These are phyloP conservation scores for Malurus splendens DNA, from an alignment of 2,797 vertebrate species.

Conservation along the genomic window DNA sequence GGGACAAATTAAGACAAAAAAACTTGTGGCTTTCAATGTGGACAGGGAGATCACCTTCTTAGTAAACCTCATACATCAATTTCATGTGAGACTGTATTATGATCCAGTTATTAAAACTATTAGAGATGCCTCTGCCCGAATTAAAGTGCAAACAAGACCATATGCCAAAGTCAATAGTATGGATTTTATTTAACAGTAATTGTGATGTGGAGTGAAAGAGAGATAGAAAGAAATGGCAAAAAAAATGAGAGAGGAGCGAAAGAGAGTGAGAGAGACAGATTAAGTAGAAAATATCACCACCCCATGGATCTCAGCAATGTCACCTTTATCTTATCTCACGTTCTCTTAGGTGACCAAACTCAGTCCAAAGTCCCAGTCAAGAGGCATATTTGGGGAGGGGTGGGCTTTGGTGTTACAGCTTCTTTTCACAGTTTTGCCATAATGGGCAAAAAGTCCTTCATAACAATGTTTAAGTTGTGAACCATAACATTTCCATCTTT, in stretches of 20 bases:
- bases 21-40: accelerated
- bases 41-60: not conserved
- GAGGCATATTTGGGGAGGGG: not conserved
- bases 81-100: not conserved
- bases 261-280: not conserved
- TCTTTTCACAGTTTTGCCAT: not conserved
- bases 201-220: not conserved
- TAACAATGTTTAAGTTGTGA: not conserved
- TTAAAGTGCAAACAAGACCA: not conserved
- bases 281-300: not conserved
- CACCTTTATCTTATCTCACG: not conserved
- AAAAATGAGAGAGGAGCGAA: not conserved
- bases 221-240: not conserved
- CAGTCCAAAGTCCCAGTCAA: not conserved
- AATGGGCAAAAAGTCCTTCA: not conserved
- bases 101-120: not conserved
- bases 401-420: not conserved
- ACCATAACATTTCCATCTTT: not conserved
- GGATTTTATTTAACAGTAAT: not conserved
- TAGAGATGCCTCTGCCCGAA: not conserved
- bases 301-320: not conserved
- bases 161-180: not conserved
- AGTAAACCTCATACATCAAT: not conserved
- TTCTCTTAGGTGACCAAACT: not conserved
- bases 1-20: not conserved